Conservation (phyloP, 1,140 invertebrate genomes). For the Ips typographus region DNA sequence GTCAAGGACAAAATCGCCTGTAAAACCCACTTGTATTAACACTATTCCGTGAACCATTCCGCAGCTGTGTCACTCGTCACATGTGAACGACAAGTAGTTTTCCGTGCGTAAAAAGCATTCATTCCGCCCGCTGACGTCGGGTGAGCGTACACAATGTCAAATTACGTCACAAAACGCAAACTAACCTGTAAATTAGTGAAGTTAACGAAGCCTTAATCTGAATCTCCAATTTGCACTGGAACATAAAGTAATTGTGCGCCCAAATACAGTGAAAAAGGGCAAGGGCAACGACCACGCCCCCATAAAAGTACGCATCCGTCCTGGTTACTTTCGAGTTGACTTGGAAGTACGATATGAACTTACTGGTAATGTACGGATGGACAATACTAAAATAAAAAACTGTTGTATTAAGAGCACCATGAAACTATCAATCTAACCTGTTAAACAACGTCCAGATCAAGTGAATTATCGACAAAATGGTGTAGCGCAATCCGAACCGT, state of each 20-base stretch:
- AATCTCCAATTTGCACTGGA: conserved; percentile 65
- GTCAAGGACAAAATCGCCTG: no score
- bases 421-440: conserved; percentile 12
- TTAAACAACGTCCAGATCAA: conserved; percentile 34
- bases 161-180: background rate
- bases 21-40: no score
- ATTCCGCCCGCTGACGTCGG: background rate
- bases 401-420: background rate
- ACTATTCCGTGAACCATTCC: no score
- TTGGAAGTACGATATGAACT: conserved; percentile 36
- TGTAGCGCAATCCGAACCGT: conserved; percentile 33
- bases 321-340: conserved; percentile 34
- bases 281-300: conserved; percentile 68
- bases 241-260: conserved; percentile 80
- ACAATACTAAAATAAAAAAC: conserved; percentile 31
- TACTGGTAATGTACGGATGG: conserved; percentile 33
- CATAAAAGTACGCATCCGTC: conserved; percentile 66
- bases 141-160: no score
- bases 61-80: no score
- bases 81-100: no score
- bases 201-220: conserved; percentile 75
- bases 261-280: conserved; percentile 64
- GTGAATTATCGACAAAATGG: conserved; percentile 27
- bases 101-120: no score
- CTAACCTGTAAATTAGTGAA: conserved; percentile 77